Conservation (phyloP, 2,113 vertebrate species). For the Dryoscopus gambensis region DNA sequence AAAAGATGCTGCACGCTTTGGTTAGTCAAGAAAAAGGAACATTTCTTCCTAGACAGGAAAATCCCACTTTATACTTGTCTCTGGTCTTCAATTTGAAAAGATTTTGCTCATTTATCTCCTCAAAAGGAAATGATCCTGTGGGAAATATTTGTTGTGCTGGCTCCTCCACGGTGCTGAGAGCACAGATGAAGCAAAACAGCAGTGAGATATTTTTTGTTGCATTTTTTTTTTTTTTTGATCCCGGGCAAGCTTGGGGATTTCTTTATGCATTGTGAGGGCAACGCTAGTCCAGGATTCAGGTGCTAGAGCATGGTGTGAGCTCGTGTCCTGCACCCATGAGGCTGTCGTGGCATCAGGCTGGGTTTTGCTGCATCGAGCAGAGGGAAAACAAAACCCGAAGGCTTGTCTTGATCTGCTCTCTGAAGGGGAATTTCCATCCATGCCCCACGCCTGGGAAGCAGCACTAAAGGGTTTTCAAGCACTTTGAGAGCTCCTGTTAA, state of each 20-base stretch:
- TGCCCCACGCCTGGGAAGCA: neutral
- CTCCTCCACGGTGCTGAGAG: neutral
- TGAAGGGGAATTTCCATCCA: neutral
- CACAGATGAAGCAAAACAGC: neutral
- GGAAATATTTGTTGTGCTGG: neutral
- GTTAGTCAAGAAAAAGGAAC: neutral
- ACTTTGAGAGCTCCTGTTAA: constrained; percentile 25
- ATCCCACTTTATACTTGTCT: neutral
- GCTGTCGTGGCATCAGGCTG: accelerated
- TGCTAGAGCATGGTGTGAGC: accelerated
- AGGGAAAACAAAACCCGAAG: neutral
- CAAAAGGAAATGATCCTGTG: neutral
- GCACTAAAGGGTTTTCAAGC: neutral
- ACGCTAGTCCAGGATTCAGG: neutral
- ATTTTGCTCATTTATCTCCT: neutral
- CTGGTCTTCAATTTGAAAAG: neutral
- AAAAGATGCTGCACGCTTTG: neutral
- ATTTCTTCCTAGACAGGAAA: neutral
- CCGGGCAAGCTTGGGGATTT: neutral
- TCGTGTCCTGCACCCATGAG: neutral
- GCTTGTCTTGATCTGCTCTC: neutral
- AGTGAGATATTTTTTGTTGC: no score
- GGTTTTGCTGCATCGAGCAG: neutral
- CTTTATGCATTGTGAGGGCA: neutral
- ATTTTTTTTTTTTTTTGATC: neutral